phyloP scores from a whole-genome alignment of 2,888 invertebrate species.

The Lepidocyrtinus sp. region DNA sequence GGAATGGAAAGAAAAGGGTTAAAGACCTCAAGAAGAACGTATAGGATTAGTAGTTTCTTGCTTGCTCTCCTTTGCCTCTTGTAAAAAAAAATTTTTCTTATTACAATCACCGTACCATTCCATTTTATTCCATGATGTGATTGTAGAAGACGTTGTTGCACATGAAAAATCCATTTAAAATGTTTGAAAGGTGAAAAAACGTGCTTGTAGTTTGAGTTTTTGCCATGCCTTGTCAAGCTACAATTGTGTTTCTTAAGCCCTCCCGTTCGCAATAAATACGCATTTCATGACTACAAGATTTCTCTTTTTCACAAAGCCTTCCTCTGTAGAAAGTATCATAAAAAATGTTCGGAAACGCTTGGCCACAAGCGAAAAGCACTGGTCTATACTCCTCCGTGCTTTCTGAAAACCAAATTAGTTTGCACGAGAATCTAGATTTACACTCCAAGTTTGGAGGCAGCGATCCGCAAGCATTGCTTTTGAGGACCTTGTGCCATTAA shows the following conservation, averaged over 20 bases:
- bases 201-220: slow-evolving; percentile 16
- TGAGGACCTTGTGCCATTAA: no score
- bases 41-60: slow-evolving; percentile 33
- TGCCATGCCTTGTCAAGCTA: not conserved
- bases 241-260: not conserved
- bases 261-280: slow-evolving; percentile 39
- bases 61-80: slow-evolving; percentile 49
- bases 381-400: no score
- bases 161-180: slow-evolving; percentile 39
- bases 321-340: not conserved
- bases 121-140: slow-evolving; percentile 46
- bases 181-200: slow-evolving; percentile 24
- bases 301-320: slow-evolving; percentile 33
- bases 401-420: no score
- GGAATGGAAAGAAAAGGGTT: slow-evolving; percentile 57
- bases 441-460: no score
- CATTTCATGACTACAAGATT: slow-evolving; percentile 29
- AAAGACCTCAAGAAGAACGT: slow-evolving; percentile 53
- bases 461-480: no score
- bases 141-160: slow-evolving; percentile 37
- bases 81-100: slow-evolving; percentile 40
- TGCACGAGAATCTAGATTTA: no score
- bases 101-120: slow-evolving; percentile 23
- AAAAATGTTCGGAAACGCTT: not conserved
- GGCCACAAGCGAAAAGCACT: no score